Evolutionary conservation across 2,113 vertebrate species (phyloP), one percentile per base, ranked within the genome.

Genomic region (Thamnaconus septentrionalis): DNA sequence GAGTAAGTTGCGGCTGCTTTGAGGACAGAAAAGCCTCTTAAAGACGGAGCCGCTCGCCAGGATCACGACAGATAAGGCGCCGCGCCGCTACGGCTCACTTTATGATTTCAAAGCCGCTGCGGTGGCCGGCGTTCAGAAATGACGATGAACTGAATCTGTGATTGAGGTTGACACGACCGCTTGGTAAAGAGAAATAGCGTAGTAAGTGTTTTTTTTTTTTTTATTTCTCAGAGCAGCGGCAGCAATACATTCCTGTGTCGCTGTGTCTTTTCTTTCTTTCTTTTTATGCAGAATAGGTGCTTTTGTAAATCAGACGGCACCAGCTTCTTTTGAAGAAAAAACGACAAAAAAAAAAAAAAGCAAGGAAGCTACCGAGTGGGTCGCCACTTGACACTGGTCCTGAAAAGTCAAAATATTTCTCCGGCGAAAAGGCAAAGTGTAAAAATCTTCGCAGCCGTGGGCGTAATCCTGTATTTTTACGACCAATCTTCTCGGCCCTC

Each of bases 11-110:
- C 64, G 67, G 76, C 74, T 57, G 68, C 73, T 73, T 59, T 45
- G 70, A 73, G 61, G 62, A 41, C 72, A 76, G 75, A 78, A 82
- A 86, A 88, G 77, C 83, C 75, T 87, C 81, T 82, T 79, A 71
- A 75, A 80, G 71, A 66, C 63, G 71, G 72, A 81, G 73, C 47
- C 71, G 69, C 77, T 83, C 78, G 59, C 75, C 55, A 65, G 79
- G 73, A 87, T 79, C 76, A 68, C 11, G 76, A 67, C 65, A 72
- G 79, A 83, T 81, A 80, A 87, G 71, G 69, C 67, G 47, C 58
- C 8, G 56, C 3, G 9, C 39, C 3, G 61, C 64, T 71, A 66
- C 44, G 73, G 66, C 53, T 48, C 50, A 69, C 75, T 59, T 67
- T 69, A 79, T 80, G 76, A 79, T 82, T 84, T 80, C 61, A 77